Conservation (phyloP, 2,888 invertebrate species). For the Cantharis lateralis region DNA sequence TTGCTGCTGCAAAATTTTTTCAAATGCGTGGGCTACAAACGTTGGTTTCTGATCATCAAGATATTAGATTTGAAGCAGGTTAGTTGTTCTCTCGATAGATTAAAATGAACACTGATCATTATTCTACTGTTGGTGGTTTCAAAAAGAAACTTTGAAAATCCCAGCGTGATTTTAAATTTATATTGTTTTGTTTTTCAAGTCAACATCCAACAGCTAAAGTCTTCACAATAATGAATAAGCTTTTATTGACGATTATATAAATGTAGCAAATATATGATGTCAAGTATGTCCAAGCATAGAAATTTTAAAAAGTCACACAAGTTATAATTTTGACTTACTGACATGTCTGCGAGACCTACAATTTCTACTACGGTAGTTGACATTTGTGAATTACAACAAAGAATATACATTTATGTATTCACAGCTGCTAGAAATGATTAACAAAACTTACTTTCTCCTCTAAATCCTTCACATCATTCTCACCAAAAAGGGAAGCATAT, state of each 20-base stretch:
- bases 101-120: neutral
- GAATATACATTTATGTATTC: too few species aligned
- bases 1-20: slow-evolving; percentile 72
- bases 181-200: neutral
- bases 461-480: neutral
- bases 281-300: too few species aligned
- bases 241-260: neutral
- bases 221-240: neutral
- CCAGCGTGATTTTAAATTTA: too few species aligned
- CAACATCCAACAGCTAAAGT: neutral
- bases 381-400: too few species aligned
- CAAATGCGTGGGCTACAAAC: slow-evolving; percentile 67
- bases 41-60: slow-evolving; percentile 59
- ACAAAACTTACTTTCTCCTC: neutral
- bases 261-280: neutral
- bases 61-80: slow-evolving; percentile 37
- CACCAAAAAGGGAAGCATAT: too few species aligned
- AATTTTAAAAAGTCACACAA: too few species aligned
- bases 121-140: neutral
- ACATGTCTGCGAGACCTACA: too few species aligned
- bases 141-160: neutral
- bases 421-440: too few species aligned
- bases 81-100: neutral
- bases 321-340: too few species aligned
- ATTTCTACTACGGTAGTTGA: too few species aligned